A percentile compares a stretch with the other conserved stretches of the same genome.
Evolutionary conservation across 2,797 vertebrate genomes (phyloP).

Genomic region (Crenuchus spilurus): DNA sequence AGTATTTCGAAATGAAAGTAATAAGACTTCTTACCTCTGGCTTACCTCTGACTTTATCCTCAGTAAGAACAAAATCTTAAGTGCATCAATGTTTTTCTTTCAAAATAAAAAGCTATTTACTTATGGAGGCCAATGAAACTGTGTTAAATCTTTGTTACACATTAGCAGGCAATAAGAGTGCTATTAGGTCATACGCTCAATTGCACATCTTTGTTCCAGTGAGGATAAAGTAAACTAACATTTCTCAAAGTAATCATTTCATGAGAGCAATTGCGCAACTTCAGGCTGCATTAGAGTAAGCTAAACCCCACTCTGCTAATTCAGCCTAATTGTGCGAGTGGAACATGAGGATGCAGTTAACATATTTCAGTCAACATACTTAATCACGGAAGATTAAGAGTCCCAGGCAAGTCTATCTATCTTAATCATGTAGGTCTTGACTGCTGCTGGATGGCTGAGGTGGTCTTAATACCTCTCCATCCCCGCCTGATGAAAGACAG

Average conservation of each 20-base stretch:
- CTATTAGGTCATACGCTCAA: slow-evolving; percentile 13
- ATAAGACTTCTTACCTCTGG: no score
- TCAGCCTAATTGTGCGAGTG: slow-evolving; percentile 62
- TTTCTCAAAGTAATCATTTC: slow-evolving; percentile 11
- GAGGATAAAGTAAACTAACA: slow-evolving; percentile 20
- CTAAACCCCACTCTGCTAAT: slow-evolving; percentile 63
- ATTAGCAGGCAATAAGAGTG: slow-evolving; percentile 15
- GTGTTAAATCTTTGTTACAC: not conserved
- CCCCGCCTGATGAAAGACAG: slow-evolving; percentile 70
- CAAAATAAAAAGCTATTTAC: not conserved
- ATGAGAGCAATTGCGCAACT: slow-evolving; percentile 19
- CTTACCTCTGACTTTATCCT: no score
- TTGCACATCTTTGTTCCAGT: slow-evolving; percentile 25
- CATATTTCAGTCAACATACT: slow-evolving; percentile 73
- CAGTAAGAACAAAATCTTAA: no score
- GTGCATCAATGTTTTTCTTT: not conserved
- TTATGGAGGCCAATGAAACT: not conserved
- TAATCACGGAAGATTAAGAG: slow-evolving; percentile 69
- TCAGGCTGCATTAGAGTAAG: slow-evolving; percentile 2
- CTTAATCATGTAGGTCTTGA: slow-evolving; percentile 71
- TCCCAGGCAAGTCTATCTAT: slow-evolving; percentile 69
- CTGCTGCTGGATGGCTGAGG: slow-evolving; percentile 58
- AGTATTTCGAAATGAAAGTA: no score
- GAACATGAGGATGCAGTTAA: slow-evolving; percentile 79
- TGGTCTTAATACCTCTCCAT: slow-evolving; percentile 60